These are phyloP conservation scores for Geophilus truncorum DNA, from an alignment of 2,888 invertebrate species.

Conservation along the genomic window DNA sequence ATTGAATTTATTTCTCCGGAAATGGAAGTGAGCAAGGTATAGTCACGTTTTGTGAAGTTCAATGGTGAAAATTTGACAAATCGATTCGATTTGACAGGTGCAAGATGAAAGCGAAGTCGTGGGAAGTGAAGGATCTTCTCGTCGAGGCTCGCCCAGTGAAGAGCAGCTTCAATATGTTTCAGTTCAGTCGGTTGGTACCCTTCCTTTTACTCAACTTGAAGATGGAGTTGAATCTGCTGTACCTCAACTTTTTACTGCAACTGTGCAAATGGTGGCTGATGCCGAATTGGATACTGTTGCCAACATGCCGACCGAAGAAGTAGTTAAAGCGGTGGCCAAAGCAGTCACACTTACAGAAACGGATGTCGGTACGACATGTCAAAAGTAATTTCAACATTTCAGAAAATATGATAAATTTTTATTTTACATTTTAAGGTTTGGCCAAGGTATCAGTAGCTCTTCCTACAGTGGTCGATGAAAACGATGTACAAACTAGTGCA, in stretches of 20 bases:
- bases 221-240: constrained; percentile 19
- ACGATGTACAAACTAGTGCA: constrained; percentile 60
- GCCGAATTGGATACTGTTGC: constrained; percentile 78
- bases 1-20: constrained; percentile 73
- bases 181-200: not conserved
- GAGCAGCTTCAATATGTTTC: constrained; percentile 4
- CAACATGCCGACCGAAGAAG: constrained; percentile 67
- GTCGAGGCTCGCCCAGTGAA: constrained; percentile 28
- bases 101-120: constrained; percentile 29
- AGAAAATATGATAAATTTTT: no score
- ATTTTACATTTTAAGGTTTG: constrained; percentile 51
- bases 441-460: constrained; percentile 70
- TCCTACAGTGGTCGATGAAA: constrained; percentile 68
- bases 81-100: not conserved
- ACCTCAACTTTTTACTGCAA: constrained; percentile 62
- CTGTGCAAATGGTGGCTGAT: constrained; percentile 83
- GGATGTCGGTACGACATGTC: constrained; percentile 65
- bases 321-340: constrained; percentile 73
- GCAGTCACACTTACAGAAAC: constrained; percentile 83
- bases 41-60: constrained; percentile 53
- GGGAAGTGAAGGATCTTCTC: constrained; percentile 31
- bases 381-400: not conserved
- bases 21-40: constrained; percentile 66
- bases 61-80: constrained; percentile 45
- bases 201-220: not conserved